Evolutionary conservation across 1,140 invertebrate genomes (phyloP), one percentile per base, ranked within the genome.

Genomic region (Pachyrhynchus sulphureomaculatus): DNA sequence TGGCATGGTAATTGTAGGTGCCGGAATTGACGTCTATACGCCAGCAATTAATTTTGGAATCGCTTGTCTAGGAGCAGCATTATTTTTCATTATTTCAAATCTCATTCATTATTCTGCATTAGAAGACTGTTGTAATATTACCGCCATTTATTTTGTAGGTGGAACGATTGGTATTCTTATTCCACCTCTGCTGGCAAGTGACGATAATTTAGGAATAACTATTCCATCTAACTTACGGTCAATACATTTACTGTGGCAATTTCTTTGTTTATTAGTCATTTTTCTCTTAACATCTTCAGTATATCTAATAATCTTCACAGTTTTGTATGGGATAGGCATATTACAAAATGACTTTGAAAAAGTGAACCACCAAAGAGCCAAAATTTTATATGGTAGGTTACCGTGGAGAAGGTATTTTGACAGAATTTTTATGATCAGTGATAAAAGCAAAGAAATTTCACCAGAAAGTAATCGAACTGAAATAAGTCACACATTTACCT

Each of bases 71-170:
- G 59, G 53, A 13, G 48, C 60, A 2, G 37, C 62, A 47, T 20
- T 58, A 20, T 65, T 60, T 32, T 70, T 67, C 34, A 39, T 68
- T 32, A 13, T 51, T 29, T 55, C 54, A 0, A 53, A 55, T 29
- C 44, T 64, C 9, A 36, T 68, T 32, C 64, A 67, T 37, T 64
- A 60, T 21, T 65, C 62, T 9, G 57, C 67, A 12, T 20, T 71
- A 13, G 68, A 72, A 52, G 68, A 72, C 60, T 65, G 67, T 57
- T 70, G 64, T 36, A 67, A 68, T 39, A 44, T 72, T 20, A 39
- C 65, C 9, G n/a, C 66, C 6, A 65, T 66, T 33, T 67, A 69
- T 62, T 37, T 71, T n/a, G 18, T 69, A 10, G 59, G 63, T 51
- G 66, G 65, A 21, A 32, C 57, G 13, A 48, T 66, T 23, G 64